These are phyloP conservation scores for Struthio camelus DNA, from an alignment of 2,113 vertebrate genomes.

Conservation along the genomic window DNA sequence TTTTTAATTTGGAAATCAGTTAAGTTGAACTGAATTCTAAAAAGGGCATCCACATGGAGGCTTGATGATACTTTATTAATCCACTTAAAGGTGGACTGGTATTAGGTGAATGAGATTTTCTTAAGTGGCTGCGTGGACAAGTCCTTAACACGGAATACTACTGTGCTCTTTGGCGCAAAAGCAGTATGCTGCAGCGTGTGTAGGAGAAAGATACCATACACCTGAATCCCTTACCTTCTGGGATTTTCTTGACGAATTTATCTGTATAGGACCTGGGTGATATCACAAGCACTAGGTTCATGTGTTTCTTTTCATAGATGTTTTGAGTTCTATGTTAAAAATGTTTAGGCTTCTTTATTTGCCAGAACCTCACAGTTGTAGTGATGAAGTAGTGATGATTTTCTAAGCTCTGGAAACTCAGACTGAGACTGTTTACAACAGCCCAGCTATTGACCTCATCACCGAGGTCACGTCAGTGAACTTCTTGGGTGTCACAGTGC, in stretches of 20 bases:
- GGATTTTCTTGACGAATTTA: not conserved
- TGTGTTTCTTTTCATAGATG: not conserved
- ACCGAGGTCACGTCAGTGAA: not conserved
- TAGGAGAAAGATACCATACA: not conserved
- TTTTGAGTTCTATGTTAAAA: not conserved
- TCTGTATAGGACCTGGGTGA: not conserved
- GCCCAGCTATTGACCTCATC: not conserved
- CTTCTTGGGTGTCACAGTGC: constrained; percentile 10
- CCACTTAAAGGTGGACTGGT: not conserved
- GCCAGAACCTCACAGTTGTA: not conserved
- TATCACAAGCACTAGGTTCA: not conserved
- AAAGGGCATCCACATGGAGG: not conserved
- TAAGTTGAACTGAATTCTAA: not conserved
- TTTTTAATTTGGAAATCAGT: not conserved
- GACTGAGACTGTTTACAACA: not conserved
- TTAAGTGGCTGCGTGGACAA: not conserved
- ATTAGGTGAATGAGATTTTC: not conserved
- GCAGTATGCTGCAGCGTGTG: rapidly evolving
- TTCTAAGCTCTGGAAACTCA: constrained; percentile 35
- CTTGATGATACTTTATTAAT: not conserved
- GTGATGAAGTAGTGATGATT: not conserved
- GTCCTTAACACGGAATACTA: not conserved
- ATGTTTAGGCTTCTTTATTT: not conserved
- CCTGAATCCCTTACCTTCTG: not conserved
- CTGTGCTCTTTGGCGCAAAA: not conserved